Evolutionary conservation across 2,113 vertebrate species (phyloP), one percentile per base, ranked within the genome.

Genomic region (Dicerorhinus sumatrensis): DNA sequence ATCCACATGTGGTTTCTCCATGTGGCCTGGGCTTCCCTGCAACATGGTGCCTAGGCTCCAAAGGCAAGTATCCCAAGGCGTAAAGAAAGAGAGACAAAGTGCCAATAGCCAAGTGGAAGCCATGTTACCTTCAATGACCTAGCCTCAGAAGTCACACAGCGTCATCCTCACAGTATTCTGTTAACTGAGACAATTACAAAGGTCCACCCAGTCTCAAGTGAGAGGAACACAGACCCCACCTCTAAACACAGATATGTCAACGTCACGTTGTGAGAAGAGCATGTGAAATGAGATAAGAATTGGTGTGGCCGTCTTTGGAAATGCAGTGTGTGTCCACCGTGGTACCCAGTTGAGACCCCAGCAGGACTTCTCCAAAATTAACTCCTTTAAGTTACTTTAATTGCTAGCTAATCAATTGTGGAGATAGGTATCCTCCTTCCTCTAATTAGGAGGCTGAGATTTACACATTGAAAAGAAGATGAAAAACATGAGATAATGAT

Each of bases 391-490:
- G 82, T 69, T 90, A 48, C 13, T 36, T 65, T 82, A 42, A 76
- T 63, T 63, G 54, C 69, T 79, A 65, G 58, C 25, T 93, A 69
- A 91, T 73, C 16, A n/a, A 4, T 54, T 70, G n/a, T 36, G 39
- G 23, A 83, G 39, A 80, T 60, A 73, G 23, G 27, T 48, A 58
- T n/a, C 56, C 73, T 69, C 39, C 46, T 90, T 94, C 76, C 82
- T 82, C 29, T 96, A 36, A 76, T 75, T 82, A 91, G 27, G 75
- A 80, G 67, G 46, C 36, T 88, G 48, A 80, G 27, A 72, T 88
- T 90, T 91, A 88, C 13, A 82, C 36, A 63, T 46, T 29, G 33
- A 84, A 92, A 95, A 72, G 48, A 76, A 84, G 42, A 93, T 93
- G 29, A 63, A 87, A 93, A 79, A 46, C 14, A 70, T 60, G 63